Evolutionary conservation across 2,888 invertebrate species (phyloP).

Genomic region (Melieria omissa): DNA sequence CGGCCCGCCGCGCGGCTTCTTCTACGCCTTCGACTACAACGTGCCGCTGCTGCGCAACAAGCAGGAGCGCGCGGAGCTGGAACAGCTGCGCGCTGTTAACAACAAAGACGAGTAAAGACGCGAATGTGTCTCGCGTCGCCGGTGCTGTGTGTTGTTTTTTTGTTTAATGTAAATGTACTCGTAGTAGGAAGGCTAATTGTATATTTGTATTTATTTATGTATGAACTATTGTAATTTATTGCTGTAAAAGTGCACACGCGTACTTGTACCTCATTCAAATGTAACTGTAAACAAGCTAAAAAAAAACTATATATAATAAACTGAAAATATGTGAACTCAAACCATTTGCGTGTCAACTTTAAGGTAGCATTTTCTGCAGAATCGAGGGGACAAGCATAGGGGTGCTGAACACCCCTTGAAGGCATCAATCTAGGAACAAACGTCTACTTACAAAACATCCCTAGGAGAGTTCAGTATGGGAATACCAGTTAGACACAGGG

Average conservation of each 20-base stretch:
- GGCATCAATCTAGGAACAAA: too few relatives aligned
- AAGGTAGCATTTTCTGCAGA: too few relatives aligned
- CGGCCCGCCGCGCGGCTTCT: constrained; percentile 77
- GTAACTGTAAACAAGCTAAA: too few relatives aligned
- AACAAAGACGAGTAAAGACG: constrained; percentile 53
- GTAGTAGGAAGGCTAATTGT: not conserved
- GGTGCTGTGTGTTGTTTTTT: not conserved
- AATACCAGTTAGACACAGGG: too few relatives aligned
- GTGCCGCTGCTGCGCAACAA: constrained; percentile 68
- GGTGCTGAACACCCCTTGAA: too few relatives aligned
- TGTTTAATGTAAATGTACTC: not conserved
- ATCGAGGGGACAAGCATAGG: too few relatives aligned
- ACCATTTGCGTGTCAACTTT: too few relatives aligned
- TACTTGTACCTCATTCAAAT: too few relatives aligned
- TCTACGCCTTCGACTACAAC: constrained; percentile 77
- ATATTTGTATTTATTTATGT: not conserved
- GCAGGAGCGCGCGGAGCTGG: constrained; percentile 62
- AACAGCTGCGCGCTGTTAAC: constrained; percentile 58
- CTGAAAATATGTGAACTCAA: too few relatives aligned
- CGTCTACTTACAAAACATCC: too few relatives aligned
- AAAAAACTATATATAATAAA: too few relatives aligned
- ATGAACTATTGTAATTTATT: constrained; percentile 36
- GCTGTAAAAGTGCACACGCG: constrained; percentile 38
- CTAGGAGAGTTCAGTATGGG: too few relatives aligned
- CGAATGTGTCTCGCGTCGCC: not conserved